phyloP scores from a whole-genome alignment of 2,888 invertebrate species.

The Megamerina dolium region DNA sequence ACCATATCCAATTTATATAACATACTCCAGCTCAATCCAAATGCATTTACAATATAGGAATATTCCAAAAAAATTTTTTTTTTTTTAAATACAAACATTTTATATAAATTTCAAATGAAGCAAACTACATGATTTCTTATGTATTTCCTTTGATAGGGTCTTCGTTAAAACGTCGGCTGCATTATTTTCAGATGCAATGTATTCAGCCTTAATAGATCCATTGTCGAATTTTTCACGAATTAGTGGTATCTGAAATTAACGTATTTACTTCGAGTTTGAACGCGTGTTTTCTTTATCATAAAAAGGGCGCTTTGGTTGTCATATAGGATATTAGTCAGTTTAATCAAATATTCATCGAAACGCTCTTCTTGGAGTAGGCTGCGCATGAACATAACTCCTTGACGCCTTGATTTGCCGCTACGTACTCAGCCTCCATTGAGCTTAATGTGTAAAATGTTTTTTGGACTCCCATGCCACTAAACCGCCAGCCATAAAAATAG shows the following conservation, averaged over 20 bases:
- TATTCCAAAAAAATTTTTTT: too few relatives aligned
- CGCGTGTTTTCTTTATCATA: conserved; percentile 1
- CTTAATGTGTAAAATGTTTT: too few relatives aligned
- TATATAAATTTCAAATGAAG: not conserved
- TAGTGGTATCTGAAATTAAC: not conserved
- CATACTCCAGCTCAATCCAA: too few relatives aligned
- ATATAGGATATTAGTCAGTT: conserved; percentile 1
- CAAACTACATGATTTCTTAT: not conserved
- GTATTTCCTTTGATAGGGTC: not conserved
- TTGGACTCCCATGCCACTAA: too few relatives aligned
- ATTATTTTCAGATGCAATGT: not conserved
- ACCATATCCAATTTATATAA: too few relatives aligned
- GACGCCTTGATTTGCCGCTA: conserved; percentile 14
- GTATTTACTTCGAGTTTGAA: not conserved
- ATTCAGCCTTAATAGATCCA: not conserved
- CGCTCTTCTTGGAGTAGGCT: conserved; percentile 8
- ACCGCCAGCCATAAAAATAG: too few relatives aligned
- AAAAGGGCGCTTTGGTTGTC: conserved; percentile 6
- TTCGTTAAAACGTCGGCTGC: not conserved
- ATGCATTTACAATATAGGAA: too few relatives aligned
- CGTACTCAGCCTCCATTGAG: conserved; percentile 19
- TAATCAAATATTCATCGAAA: not conserved
- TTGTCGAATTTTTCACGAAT: not conserved
- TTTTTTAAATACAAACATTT: too few relatives aligned
- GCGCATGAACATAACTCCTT: conserved; percentile 8